Base-by-base conservation (phyloP, 1,140 invertebrate species). In the Phortica variegata region DNA sequence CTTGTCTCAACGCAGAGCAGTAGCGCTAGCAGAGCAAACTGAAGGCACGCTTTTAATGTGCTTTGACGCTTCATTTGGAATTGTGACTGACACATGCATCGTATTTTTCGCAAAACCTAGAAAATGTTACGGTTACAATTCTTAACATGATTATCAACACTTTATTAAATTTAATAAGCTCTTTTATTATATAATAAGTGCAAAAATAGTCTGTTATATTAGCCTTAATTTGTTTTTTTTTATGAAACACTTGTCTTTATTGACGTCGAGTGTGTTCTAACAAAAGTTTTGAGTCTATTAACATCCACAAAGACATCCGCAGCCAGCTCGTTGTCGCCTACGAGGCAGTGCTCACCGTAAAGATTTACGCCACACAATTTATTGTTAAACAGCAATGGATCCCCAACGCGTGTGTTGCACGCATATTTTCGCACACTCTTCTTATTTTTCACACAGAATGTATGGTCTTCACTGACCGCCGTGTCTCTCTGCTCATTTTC, bases 341-440 rank as follows among this genome's bases (percentile, higher is more conserved):
- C 34, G 3, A 56, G 47, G 26, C 60, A 63, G 4, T 56, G 45
- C 32, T 59, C 60, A 1, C 60, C 60, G 10, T 51, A 63, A 2
- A 63, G 13, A 12, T 63, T 63, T 0, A 63, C 42, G 2, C 15
- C 60, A 4, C 42, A 56, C 31, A 63, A 29, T 13, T 44, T 7
- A 6, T 51, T 41, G 4, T 53, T 29, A 3, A 59, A 2, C 3
- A 63, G 10, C 3, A 63, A 10, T 2, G 60, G 60, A 54, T 63
- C 60, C 0, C 60, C 60, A 2, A 47, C 47, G 0, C 60, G 49
- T 1, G 60, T 60, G 33, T 39, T 54, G 21, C 60, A 63, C 7
- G 29, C 20, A 2, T 3, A 10, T 0, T 20, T 26, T 6, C 17
- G 8, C 0, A 26, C 12, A 15, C 50, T 32, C n/a, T n/a, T 23